Percentiles rank a stretch among this genome's conserved stretches.
Evolutionary conservation across 1,140 invertebrate genomes (phyloP).

Genomic region (Yoshiicerus persimilis): DNA sequence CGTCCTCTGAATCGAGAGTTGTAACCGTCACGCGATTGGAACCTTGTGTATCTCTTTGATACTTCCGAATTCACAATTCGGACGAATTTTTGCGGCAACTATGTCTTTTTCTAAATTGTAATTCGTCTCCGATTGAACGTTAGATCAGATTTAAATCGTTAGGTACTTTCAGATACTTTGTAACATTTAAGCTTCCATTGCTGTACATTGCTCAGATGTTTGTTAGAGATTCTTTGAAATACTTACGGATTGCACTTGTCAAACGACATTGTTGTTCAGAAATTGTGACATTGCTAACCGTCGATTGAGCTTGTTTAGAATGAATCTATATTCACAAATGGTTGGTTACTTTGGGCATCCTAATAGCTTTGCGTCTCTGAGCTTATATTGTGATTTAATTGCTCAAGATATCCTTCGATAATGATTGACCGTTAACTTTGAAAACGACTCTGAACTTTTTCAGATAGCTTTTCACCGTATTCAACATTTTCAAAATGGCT

Average conservation of each 20-base stretch:
- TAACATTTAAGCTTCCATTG: not conserved
- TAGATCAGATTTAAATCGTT: no score
- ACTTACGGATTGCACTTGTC: not conserved
- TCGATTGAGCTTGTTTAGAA: not conserved
- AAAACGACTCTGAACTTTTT: not conserved
- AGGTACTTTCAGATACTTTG: no score
- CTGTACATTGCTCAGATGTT: not conserved
- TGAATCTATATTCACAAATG: conserved; percentile 30
- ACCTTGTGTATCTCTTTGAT: not conserved
- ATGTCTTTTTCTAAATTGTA: not conserved
- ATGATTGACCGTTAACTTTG: not conserved
- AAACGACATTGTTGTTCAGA: not conserved
- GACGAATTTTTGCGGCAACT: not conserved
- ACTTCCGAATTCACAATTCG: not conserved
- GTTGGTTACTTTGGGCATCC: conserved; percentile 9
- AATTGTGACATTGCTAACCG: not conserved
- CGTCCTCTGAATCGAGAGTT: no score
- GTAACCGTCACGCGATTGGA: no score
- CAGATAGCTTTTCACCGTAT: not conserved
- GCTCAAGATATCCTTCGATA: not conserved
- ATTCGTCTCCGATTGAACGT: no score
- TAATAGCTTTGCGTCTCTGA: not conserved
- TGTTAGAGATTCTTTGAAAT: not conserved
- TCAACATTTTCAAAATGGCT: not conserved
- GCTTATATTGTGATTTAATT: not conserved